phyloP scores from a whole-genome alignment of 2,113 vertebrate species.

The Riparia riparia region DNA sequence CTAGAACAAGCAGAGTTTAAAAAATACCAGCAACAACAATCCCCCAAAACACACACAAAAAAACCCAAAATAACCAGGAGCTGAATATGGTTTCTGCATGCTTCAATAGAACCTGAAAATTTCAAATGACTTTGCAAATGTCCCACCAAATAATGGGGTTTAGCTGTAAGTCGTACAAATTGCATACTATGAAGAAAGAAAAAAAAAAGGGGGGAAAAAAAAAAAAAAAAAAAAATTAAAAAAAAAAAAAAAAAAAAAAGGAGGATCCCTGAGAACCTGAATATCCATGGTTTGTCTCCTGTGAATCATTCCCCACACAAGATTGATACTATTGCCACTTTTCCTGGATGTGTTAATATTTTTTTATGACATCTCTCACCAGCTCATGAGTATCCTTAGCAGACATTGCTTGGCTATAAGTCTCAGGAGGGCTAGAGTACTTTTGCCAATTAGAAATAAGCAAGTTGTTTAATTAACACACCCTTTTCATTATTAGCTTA shows the following conservation, averaged over 20 bases:
- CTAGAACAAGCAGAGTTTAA: not conserved
- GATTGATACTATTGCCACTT: not conserved
- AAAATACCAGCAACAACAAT: too few relatives aligned
- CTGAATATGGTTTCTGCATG: not conserved
- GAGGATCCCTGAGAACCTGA: not conserved
- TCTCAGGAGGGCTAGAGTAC: constrained; percentile 49
- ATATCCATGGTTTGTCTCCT: not conserved
- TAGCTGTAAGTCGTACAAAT: not conserved
- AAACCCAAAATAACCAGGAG: not conserved
- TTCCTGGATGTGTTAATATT: constrained; percentile 14
- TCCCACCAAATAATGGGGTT: not conserved
- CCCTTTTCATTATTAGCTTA: constrained; percentile 44
- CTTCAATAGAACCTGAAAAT: not conserved
- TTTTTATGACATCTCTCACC: constrained; percentile 58
- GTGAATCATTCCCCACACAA: not conserved
- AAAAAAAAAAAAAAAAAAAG: not conserved
- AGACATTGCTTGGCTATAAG: constrained; percentile 37
- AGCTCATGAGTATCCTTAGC: constrained; percentile 36
- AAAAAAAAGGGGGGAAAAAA: rapidly evolving
- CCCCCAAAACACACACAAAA: not conserved
- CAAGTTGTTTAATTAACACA: constrained; percentile 69
- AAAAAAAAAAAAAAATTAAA: not conserved
- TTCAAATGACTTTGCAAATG: not conserved
- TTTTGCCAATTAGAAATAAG: constrained; percentile 73
- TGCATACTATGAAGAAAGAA: not conserved